Evolutionary conservation across 2,797 vertebrate genomes (phyloP), one percentile per base, ranked within the genome.

Genomic region (Anabas testudineus): DNA sequence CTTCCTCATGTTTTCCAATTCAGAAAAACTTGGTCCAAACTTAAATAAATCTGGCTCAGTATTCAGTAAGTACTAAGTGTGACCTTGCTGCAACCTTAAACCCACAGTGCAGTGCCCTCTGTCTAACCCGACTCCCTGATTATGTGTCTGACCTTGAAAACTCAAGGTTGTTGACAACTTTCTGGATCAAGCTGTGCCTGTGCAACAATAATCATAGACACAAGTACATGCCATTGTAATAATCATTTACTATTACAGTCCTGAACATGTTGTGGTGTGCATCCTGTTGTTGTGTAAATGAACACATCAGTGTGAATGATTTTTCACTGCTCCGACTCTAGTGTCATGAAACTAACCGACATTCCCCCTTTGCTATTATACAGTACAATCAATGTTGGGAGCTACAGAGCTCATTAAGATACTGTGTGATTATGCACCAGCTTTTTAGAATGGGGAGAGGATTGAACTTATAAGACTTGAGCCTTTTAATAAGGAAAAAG

Each of bases 21-120:
- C 92, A 95, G 94, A 95, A 87, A 95, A 94, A 93, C 93, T 91
- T 88, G 91, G 88, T 82, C 92, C 92, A 92, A 93, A 93, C 90
- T 90, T 92, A 84, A 95, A 94, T 94, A 95, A 94, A 93, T 92
- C 93, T 92, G 92, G 89, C 91, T 90, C 93, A 74, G 91, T 92
- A 65, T 95, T 95, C 94, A 94, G 94, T 95, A 94, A 95, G 94
- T 95, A 95, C 94, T 86, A 81, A 90, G 91, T 91, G 82, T 91
- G 88, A 83, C 80, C 85, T 87, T 89, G 87, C 82, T 88, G 80
- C 86, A 82, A 90, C 90, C 87, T 84, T 88, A 88, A 89, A 85
- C 89, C 87, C 76, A 86, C 85, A 75, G 83, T 91, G 88, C 81
- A 43, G 77, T 91, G 83, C 75, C 78, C 82, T 78, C 62, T 86